phyloP scores from a whole-genome alignment of 1,140 invertebrate species.

The Heliconius congener region DNA sequence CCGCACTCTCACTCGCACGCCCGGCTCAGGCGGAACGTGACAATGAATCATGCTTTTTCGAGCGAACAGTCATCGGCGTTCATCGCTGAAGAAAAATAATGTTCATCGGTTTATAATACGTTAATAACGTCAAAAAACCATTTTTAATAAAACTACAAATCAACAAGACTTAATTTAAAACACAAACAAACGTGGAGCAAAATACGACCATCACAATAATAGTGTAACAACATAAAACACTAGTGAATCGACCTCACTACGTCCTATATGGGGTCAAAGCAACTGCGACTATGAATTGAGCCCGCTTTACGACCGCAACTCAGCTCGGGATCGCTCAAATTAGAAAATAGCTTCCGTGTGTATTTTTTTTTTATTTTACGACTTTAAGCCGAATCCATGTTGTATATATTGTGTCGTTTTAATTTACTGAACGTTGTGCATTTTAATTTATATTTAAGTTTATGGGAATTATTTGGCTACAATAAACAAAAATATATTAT shows the following conservation, averaged over 20 bases:
- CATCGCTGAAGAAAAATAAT: too few species aligned
- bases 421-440: neutral
- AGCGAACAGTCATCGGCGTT: too few species aligned
- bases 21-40: too few species aligned
- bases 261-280: conserved; percentile 12
- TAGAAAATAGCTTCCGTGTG: neutral
- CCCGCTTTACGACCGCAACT: conserved; percentile 14
- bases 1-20: too few species aligned
- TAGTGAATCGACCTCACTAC: neutral
- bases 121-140: too few species aligned
- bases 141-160: too few species aligned
- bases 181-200: neutral
- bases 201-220: neutral
- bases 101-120: too few species aligned
- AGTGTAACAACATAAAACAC: neutral
- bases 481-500: neutral
- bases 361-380: neutral
- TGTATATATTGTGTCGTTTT: neutral
- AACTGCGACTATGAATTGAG: conserved; percentile 7
- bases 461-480: neutral
- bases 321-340: conserved; percentile 7
- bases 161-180: neutral
- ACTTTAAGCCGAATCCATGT: neutral
- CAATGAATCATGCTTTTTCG: too few species aligned
- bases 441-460: neutral